Evolutionary conservation across 1,140 invertebrate genomes (phyloP), one percentile per base, ranked within the genome.

Genomic region (Leptopilina clavipes): DNA sequence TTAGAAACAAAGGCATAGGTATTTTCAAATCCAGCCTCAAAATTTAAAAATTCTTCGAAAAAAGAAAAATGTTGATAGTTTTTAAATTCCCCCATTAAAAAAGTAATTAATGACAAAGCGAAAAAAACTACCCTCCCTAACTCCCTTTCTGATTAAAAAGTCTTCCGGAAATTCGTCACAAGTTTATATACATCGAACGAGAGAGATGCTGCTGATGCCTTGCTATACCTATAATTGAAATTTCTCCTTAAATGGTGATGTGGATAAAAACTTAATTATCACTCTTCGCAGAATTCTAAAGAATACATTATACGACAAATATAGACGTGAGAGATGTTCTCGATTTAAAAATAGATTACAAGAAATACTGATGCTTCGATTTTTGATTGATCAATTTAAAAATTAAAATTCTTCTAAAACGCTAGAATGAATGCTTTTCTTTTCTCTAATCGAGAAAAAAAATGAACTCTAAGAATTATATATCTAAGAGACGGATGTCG

Each of bases 241-340:
- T 52, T 17, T 52, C 48, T 52, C n/a, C 37, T 40, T 40, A 40
- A 40, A 9, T 6, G 37, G 37, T 14, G 44, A 7, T 52, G 5
- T n/a, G 14, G 14, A 17, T 19, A 59, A 59, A 59, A 59, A 59
- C 19, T 59, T 59, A 59, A 59, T 59, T 59, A 59, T 59, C 14
- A 3, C 22, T 14, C 0, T 59, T 59, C 56, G 19, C 56, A 25
- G 56, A 59, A 59, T 25, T 59, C 22, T 22, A 59, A 59, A 59
- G 56, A 59, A 59, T 56, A 59, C 19, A 59, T 59, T 59, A 59
- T 9, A 25, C 17, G 7, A 12, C 22, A 18, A 22, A 25, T 25
- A 25, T 19, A 25, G 10, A 59, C 9, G 19, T 10, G 19, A 22
- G 17, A 52, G 19, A 59, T 14, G 11, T 1, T 14, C 19, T 59